Base-by-base conservation (phyloP, 2,113 vertebrate genomes). In the Uropsilus gracilis region DNA sequence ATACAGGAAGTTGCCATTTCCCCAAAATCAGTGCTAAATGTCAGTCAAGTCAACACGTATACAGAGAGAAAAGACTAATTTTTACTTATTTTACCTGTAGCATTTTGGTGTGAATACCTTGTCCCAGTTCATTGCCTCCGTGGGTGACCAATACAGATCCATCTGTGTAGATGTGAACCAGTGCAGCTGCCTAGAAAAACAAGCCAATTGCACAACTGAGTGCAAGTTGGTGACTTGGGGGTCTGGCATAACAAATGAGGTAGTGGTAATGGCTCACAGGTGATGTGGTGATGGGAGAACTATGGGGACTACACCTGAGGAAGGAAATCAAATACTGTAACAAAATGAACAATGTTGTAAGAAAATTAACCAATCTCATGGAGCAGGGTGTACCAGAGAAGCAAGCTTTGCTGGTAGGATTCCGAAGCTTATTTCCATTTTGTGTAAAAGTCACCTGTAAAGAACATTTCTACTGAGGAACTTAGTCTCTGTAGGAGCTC, bases 51-150 rank as follows among this genome's bases (percentile, higher is more conserved):
- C 57, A 75, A 57, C 39, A 30, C 9, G 57, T 39, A 37, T 20
- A 61, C 24, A 46, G 14, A 92, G 57, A 42, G 11, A 30, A 59
- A 32, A 24, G 32, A 42, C 22, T 90, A 44, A 16, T n/a, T 80
- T 86, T 30, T 32, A 26, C 42, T 80, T 12, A 3, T 61, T 77
- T 95, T 97, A 99, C 98, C 98, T 98, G 99, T 34, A 99, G 98
- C 88, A 99, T 98, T 95, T 99, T 99, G 73, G 99, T 99, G 98
- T 99, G 98, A 95, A 99, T 86, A 2, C 99, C 99, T 97, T 99
- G 99, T 48, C 99, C 99, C 97, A 99, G 80, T 96, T 99, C 99
- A 0, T 96, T 97, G 87, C 99, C 99, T 18, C 98, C 98, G 0
- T 99, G 99, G 94, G 98, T 98, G 63, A 99, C 98, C 95, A 99